Conservation (phyloP, 2,113 vertebrate genomes). For the Sphaerodactylus townsendi region DNA sequence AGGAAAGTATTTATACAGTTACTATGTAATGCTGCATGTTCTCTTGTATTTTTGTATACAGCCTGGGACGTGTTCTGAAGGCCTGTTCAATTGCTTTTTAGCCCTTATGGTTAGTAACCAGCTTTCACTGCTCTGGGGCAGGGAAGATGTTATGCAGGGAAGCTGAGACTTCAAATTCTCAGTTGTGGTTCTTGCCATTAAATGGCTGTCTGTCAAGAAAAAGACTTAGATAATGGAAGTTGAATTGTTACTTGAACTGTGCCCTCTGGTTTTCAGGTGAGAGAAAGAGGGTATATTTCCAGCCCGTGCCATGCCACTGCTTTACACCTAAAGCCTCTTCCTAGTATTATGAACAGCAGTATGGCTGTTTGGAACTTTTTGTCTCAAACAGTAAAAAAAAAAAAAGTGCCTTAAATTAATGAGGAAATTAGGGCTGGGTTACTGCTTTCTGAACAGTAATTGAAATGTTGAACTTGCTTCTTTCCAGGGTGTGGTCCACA, state of each 20-base stretch:
- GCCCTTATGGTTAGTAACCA: slow-evolving; percentile 38
- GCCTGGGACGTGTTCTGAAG: slow-evolving; percentile 49
- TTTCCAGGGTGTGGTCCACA: slow-evolving; percentile 28
- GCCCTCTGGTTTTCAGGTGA: slow-evolving; percentile 30
- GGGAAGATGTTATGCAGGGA: slow-evolving; percentile 37
- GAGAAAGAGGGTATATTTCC: slow-evolving; percentile 3
- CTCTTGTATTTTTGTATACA: slow-evolving; percentile 64
- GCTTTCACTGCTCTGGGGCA: slow-evolving; percentile 39
- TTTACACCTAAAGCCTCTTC: slow-evolving; percentile 20
- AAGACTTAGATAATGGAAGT: slow-evolving; percentile 9
- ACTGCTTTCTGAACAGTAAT: background rate
- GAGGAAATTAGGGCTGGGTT: slow-evolving; percentile 34
- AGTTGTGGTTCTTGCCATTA: slow-evolving; percentile 61
- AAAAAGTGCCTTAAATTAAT: slow-evolving; percentile 76
- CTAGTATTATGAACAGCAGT: slow-evolving; percentile 5
- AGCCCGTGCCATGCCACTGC: slow-evolving; percentile 10
- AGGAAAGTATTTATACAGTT: slow-evolving; percentile 47
- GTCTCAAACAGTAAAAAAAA: slow-evolving; percentile 66
- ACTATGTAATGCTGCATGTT: slow-evolving; percentile 66
- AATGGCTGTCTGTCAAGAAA: slow-evolving; percentile 57
- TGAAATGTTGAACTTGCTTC: slow-evolving; percentile 45
- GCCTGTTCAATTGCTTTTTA: slow-evolving; percentile 41
- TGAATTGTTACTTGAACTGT: slow-evolving; percentile 17
- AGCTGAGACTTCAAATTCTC: slow-evolving; percentile 5
- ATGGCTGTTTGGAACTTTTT: slow-evolving; percentile 10